phyloP scores from a whole-genome alignment of 2,888 invertebrate species.

The Tipula vernalis region DNA sequence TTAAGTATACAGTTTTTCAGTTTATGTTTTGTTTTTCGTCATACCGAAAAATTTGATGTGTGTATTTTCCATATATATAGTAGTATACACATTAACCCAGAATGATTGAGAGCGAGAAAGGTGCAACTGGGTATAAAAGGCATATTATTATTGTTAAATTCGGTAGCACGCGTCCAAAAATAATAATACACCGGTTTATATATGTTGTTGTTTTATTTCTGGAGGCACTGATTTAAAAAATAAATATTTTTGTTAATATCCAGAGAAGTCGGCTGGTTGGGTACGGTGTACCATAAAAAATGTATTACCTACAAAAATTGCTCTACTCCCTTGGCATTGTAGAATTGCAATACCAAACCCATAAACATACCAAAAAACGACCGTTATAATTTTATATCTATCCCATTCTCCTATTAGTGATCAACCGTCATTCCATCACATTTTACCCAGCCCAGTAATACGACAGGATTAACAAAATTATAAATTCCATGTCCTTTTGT shows the following conservation, averaged over 20 bases:
- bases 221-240: neutral
- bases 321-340: neutral
- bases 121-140: neutral
- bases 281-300: neutral
- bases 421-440: neutral
- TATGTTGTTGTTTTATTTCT: neutral
- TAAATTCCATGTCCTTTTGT: constrained; percentile 4
- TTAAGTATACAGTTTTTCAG: neutral
- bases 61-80: neutral
- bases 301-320: neutral
- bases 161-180: constrained; percentile 4
- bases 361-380: neutral
- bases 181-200: neutral
- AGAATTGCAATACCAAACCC: neutral
- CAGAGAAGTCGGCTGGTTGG: neutral
- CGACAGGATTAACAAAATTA: neutral
- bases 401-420: neutral
- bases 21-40: neutral
- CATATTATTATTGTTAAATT: neutral
- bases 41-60: neutral
- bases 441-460: neutral
- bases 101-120: neutral
- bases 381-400: neutral
- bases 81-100: neutral
- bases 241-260: neutral